Evolutionary conservation across 1,140 invertebrate genomes (phyloP), one percentile per base, ranked within the genome.

Genomic region (Drosophila sucinea): DNA sequence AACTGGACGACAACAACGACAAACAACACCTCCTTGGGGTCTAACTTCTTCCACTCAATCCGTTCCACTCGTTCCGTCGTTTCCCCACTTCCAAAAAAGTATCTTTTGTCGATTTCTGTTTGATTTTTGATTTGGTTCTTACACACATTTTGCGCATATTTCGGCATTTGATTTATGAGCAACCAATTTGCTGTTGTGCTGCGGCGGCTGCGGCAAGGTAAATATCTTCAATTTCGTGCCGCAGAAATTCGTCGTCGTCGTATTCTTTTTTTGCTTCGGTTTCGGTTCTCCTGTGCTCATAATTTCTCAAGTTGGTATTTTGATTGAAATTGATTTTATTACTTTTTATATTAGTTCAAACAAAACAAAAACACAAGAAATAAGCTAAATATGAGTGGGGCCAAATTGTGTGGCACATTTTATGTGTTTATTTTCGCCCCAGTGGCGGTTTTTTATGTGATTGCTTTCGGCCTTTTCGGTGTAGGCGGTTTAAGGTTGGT

Each of bases 251-350:
- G 44, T 51, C 44, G 27, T 51, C 6, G 44, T 47, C 7, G 44
- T 17, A 1, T 44, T 29, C 33, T 30, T 60, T 27, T 33, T 51
- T 68, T 57, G 8, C 56, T 55, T 67, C 35, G 35, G 8, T 60
- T 56, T 62, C 25, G 1, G 6, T 7, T 56, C 10, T 56, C 10
- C 41, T 54, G 44, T 68, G 54, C 72, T 75, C 70, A 82, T 74
- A 82, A 79, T 82, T 74, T 75, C 55, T 74, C 33, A 74, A 67
- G 68, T 79, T 70, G 63, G 63, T 74, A 72, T 73, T 77, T 81
- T 79, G 80, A 83, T 83, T 83, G 80, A 83, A 83, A 83, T 83
- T 83, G 80, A 83, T 83, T 83, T 83, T 83, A 83, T 83, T 82
- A 83, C 63, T 60, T 64, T 54, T 81, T 69, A 78, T 70, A 75